Conservation (phyloP, 1,140 invertebrate genomes). For the Brachionus rubens region DNA sequence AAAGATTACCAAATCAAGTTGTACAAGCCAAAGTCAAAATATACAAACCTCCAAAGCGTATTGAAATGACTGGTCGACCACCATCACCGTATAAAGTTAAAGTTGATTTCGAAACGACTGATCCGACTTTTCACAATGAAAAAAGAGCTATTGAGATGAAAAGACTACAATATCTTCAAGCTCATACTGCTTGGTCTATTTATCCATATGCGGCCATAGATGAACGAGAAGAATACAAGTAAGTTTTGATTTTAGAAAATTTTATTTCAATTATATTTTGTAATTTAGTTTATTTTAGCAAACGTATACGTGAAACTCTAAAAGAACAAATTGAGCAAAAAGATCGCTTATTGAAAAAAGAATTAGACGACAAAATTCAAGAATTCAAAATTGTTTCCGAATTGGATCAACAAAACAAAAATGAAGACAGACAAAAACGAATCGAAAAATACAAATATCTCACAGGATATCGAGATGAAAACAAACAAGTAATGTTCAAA, state of each 20-base stretch:
- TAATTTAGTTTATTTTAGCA: not conserved
- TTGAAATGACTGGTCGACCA: conserved; percentile 23
- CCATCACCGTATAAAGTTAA: conserved; percentile 12
- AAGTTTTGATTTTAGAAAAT: not conserved
- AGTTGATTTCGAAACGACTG: conserved; percentile 27
- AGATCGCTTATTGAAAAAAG: conserved; percentile 2
- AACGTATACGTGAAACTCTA: conserved; percentile 32
- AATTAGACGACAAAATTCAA: conserved; percentile 9
- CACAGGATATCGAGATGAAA: not conserved
- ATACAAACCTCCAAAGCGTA: conserved; percentile 31
- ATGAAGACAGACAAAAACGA: conserved; percentile 5
- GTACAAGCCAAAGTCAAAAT: conserved; percentile 43
- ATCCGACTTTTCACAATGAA: conserved; percentile 36
- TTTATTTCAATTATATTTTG: not conserved
- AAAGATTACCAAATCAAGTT: not conserved
- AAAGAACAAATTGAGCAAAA: conserved; percentile 46
- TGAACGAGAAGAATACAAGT: conserved; percentile 43
- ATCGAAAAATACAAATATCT: conserved; percentile 13
- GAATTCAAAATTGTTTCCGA: conserved; percentile 29
- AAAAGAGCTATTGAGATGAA: conserved; percentile 23
- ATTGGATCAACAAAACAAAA: conserved; percentile 22
- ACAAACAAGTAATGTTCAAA: conserved; percentile 36
- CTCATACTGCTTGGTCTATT: conserved; percentile 34
- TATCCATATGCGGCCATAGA: conserved; percentile 36
- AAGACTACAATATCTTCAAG: conserved; percentile 14